Base-by-base conservation (phyloP, 2,888 invertebrate species). In the Autographa pulchrina region DNA sequence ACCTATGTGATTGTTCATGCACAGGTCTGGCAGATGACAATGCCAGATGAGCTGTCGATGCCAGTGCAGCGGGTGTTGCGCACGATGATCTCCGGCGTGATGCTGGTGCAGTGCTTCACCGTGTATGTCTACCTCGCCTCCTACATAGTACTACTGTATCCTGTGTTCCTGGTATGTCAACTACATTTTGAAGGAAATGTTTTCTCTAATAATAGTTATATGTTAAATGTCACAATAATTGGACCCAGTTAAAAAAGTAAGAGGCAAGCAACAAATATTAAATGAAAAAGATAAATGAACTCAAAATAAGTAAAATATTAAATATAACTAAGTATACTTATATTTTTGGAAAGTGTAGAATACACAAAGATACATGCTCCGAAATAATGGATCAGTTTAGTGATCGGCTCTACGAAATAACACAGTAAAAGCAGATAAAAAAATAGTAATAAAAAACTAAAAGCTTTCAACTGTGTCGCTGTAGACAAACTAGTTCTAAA, bases 131-230 rank as follows among this genome's bases (percentile, higher is more conserved):
- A 96, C 84, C 90, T 96, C 31, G 96, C 96, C 1, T 90, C 96
- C 13, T 96, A 96, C 80, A 95, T 96, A 70, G 95, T 96, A 7
- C 91, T 96, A 70, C 88, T 96, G 7, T 96, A 96, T 90, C 96
- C 96, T 48, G 93, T 96, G 0, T 94, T 96, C 82, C 90, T 96
- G 92, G 96, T 96, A 81, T 8, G 65, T n/a, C 16, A 13, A 38
- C 38, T 8, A 20, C 18, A 38, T 56, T 20, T 62, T 48, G 6
- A n/a, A n/a, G 5, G 6, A 8, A 5, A 48, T n/a, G 2, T 48
- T 25, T 25, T 25, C 25, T 25, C 25, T 25, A 25, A 25, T 3
- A 25, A 25, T 25, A 25, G 25, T n/a, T n/a, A n/a, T n/a, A 25
- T 25, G 25, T 25, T 25, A 25, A 25, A 2, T 25, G 25, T 25